Conservation (phyloP, 2,113 vertebrate species). For the Atrichornis clamosus region DNA sequence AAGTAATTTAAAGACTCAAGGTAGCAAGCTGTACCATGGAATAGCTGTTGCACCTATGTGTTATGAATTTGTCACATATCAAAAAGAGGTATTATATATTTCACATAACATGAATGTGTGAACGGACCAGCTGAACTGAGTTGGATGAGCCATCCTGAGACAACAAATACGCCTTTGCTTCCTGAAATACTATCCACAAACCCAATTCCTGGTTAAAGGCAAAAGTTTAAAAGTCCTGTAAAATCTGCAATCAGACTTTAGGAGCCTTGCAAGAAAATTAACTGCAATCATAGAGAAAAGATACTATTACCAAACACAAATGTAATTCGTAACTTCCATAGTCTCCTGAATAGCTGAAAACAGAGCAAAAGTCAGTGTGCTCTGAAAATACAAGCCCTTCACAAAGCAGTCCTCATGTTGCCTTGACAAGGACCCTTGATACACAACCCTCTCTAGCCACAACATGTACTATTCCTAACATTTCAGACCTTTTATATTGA, state of each 20-base stretch:
- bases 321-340: not conserved
- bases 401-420: not conserved
- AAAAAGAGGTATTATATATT: not conserved
- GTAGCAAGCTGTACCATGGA: not conserved
- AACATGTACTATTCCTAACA: not conserved
- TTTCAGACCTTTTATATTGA: not conserved
- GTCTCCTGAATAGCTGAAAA: not conserved
- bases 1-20: not conserved
- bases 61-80: not conserved
- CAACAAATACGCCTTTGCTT: not conserved
- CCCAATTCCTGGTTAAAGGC: not conserved
- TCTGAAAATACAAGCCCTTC: not conserved
- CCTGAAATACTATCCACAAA: not conserved
- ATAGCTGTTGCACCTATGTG: fast-evolving
- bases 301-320: not conserved
- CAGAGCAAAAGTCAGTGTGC: not conserved
- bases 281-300: not conserved
- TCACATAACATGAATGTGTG: not conserved
- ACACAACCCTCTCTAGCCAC: not conserved
- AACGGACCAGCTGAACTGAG: not conserved
- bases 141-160: not conserved
- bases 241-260: not conserved
- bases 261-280: not conserved
- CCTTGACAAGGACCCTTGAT: not conserved
- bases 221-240: not conserved